phyloP scores from a whole-genome alignment of 2,113 vertebrate genomes.

The Lepidiolamprologus cunningtoni region DNA sequence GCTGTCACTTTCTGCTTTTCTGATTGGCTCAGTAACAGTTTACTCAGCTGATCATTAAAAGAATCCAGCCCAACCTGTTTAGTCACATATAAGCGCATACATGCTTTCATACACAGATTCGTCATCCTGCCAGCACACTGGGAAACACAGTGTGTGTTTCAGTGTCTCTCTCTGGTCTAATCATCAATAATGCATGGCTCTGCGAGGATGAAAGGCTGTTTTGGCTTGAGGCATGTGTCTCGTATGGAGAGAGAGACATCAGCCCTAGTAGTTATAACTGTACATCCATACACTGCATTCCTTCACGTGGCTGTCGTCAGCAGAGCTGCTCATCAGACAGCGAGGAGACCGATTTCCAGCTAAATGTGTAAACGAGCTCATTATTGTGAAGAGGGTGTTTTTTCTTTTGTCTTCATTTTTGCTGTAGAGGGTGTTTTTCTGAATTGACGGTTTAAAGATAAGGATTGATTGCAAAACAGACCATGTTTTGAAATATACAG shows the following conservation, averaged over 20 bases:
- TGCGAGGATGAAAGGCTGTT: conserved; percentile 69
- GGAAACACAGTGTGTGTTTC: conserved; percentile 53
- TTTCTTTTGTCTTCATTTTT: background rate
- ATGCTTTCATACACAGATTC: background rate
- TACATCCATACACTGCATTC: conserved; percentile 31
- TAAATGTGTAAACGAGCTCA: background rate
- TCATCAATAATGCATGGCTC: conserved; percentile 68
- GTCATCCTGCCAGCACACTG: conserved; percentile 28
- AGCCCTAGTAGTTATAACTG: conserved; percentile 36
- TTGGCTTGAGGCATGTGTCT: conserved; percentile 64
- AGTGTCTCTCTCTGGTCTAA: conserved; percentile 54
- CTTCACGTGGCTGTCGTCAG: background rate
- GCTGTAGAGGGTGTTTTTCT: background rate
- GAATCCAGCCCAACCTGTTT: conserved; percentile 48
- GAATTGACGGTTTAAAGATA: background rate
- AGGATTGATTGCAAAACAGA: background rate
- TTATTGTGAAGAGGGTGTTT: background rate
- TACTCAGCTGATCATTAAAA: conserved; percentile 35
- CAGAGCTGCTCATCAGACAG: background rate
- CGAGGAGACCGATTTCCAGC: background rate
- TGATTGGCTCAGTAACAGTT: conserved; percentile 49
- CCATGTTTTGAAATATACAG: background rate
- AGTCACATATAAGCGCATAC: background rate
- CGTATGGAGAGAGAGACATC: conserved; percentile 58
- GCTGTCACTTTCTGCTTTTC: conserved; percentile 29